These are phyloP conservation scores for Luperina testacea DNA, from an alignment of 2,888 invertebrate genomes.

Conservation along the genomic window DNA sequence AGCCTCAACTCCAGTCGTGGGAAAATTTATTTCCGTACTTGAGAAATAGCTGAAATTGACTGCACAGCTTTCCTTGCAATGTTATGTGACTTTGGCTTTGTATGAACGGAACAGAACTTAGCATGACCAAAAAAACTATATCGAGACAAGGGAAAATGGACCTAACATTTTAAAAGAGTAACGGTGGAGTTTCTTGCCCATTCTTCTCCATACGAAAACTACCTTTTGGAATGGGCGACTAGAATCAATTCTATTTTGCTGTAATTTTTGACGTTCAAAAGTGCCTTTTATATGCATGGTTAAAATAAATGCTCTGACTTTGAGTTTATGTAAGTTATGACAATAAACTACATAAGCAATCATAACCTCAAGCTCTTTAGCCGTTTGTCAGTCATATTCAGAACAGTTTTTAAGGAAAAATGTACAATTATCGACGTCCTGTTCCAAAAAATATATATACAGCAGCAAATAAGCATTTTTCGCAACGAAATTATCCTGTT, in stretches of 20 bases:
- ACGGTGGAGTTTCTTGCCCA: too few relatives aligned
- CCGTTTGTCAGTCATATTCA: background rate
- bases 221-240: too few relatives aligned
- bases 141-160: background rate
- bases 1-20: background rate
- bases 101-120: background rate
- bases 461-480: constrained; percentile 2
- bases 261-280: too few relatives aligned
- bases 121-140: background rate
- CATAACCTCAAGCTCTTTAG: background rate
- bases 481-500: constrained; percentile 18
- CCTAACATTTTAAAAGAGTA: too few relatives aligned
- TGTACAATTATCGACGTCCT: constrained; percentile 8
- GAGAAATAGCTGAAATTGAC: constrained; percentile 8
- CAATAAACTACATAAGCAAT: background rate
- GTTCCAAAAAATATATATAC: constrained; percentile 1
- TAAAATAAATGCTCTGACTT: too few relatives aligned
- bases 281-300: too few relatives aligned
- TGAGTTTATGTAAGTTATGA: background rate
- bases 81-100: background rate
- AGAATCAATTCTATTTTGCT: too few relatives aligned
- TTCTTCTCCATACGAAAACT: too few relatives aligned
- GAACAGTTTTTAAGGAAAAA: constrained; percentile 1
- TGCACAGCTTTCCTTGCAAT: background rate
- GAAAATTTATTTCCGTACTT: constrained; percentile 29